Percentiles rank a stretch among this genome's conserved stretches.
Evolutionary conservation across 2,888 invertebrate genomes (phyloP).

Genomic region (Corythucha ciliata): DNA sequence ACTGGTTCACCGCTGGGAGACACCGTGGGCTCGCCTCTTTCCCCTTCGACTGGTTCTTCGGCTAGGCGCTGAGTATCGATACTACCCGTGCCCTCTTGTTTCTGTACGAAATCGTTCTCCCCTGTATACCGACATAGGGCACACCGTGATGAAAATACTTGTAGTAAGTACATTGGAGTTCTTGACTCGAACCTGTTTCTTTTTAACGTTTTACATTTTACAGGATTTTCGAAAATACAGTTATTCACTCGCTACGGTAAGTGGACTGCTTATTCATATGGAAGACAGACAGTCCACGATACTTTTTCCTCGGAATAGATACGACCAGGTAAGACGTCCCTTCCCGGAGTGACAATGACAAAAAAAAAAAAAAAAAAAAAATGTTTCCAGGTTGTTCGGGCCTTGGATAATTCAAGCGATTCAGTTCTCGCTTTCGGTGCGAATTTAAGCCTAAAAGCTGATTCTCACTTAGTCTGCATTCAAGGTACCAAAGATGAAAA

Average conservation of each 20-base stretch:
- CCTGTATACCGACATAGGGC: conserved; percentile 75
- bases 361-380: too few relatives aligned
- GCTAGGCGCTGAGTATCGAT: conserved; percentile 73
- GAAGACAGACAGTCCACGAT: conserved; percentile 69
- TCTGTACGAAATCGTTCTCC: conserved; percentile 66
- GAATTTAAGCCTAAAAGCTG: conserved; percentile 67
- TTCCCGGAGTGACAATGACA: too few relatives aligned
- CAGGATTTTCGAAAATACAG: conserved; percentile 74
- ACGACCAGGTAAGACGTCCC: conserved; percentile 52
- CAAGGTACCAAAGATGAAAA: conserved; percentile 64
- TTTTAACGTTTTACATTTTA: conserved; percentile 26
- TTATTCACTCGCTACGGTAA: conserved; percentile 65
- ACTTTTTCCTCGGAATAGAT: conserved; percentile 64
- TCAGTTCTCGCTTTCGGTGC: conserved; percentile 76
- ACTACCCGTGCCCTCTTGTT: conserved; percentile 75
- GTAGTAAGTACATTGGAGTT: conserved; percentile 51
- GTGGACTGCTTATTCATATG: conserved; percentile 71
- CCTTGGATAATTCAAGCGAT: conserved; percentile 68
- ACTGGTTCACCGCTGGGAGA: conserved; percentile 67
- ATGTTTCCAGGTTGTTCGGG: conserved; percentile 56
- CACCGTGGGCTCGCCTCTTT: conserved; percentile 73
- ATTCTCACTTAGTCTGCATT: conserved; percentile 79
- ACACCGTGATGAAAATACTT: conserved; percentile 76
- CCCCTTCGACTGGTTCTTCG: conserved; percentile 63
- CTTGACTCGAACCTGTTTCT: background rate